Evolutionary conservation across 1,140 invertebrate species (phyloP).

Genomic region (Orchestia grillus): DNA sequence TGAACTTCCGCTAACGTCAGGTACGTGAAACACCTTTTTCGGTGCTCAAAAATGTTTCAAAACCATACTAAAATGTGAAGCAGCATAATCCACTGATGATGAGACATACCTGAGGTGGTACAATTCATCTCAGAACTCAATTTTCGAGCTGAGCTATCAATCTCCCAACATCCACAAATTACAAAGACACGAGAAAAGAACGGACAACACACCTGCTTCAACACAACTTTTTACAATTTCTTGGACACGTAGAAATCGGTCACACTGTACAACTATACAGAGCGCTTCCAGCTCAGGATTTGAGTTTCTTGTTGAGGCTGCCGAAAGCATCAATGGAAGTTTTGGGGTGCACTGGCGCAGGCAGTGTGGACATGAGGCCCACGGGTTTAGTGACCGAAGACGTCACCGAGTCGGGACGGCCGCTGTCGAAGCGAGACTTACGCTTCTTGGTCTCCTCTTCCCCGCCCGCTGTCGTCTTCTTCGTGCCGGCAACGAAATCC

Average conservation of each 20-base stretch:
- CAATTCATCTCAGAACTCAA: background rate
- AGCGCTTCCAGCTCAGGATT: background rate
- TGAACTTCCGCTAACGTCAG: too few relatives aligned
- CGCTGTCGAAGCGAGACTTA: constrained; percentile 70
- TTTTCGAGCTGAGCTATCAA: background rate
- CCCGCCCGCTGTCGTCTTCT: constrained; percentile 63
- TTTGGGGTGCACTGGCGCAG: constrained; percentile 69
- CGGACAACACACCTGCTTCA: background rate
- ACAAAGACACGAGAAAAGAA: background rate
- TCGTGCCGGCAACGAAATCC: constrained; percentile 87
- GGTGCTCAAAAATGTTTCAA: too few relatives aligned
- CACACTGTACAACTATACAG: background rate
- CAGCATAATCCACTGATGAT: too few relatives aligned
- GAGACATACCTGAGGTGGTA: background rate
- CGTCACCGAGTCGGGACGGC: constrained; percentile 60
- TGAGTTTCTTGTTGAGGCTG: constrained; percentile 69
- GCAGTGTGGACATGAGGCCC: constrained; percentile 68
- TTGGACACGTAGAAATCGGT: too few relatives aligned
- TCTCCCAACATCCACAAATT: background rate
- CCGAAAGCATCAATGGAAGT: constrained; percentile 71
- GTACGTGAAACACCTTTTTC: too few relatives aligned
- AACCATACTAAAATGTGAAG: too few relatives aligned
- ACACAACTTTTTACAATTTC: background rate
- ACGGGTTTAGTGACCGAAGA: constrained; percentile 65
- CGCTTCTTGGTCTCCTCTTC: constrained; percentile 69